A percentile compares a stretch with the other conserved stretches of the same genome.
These are phyloP conservation scores for Brachionus angularis DNA, from an alignment of 1,140 invertebrate genomes.

Conservation along the genomic window DNA sequence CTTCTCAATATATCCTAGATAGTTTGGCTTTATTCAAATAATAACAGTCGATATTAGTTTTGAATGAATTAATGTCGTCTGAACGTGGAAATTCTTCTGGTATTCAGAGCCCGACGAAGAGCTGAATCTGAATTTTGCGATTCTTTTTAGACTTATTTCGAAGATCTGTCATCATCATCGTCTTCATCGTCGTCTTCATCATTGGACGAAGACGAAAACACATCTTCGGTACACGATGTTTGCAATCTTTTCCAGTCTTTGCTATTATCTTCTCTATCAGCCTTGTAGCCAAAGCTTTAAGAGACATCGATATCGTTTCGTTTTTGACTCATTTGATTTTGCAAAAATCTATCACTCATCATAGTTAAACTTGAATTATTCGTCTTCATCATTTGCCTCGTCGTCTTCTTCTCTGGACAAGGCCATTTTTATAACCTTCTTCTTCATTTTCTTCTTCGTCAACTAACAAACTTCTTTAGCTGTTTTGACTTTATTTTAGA, in stretches of 20 bases:
- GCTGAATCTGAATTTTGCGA: constrained; percentile 45
- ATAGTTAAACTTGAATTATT: constrained; percentile 3
- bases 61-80: constrained; percentile 39
- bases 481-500: not conserved
- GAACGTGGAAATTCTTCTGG: too few relatives aligned
- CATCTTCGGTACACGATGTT: constrained; percentile 30
- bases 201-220: constrained; percentile 43
- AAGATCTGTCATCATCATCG: constrained; percentile 59
- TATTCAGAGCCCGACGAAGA: too few relatives aligned
- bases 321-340: constrained; percentile 31
- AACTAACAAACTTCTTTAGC: too few relatives aligned
- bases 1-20: constrained; percentile 82
- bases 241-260: constrained; percentile 20
- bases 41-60: constrained; percentile 67
- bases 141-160: not conserved
- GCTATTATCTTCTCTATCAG: constrained; percentile 32
- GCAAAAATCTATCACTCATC: constrained; percentile 18
- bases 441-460: too few relatives aligned
- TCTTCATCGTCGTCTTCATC: constrained; percentile 48
- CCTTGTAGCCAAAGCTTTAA: constrained; percentile 40
- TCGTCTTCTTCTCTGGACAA: not conserved
- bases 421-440: too few relatives aligned
- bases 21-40: constrained; percentile 81
- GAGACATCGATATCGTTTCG: constrained; percentile 31
- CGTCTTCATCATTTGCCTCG: not conserved